Evolutionary conservation across 2,113 vertebrate genomes (phyloP), one percentile per base, ranked within the genome.

Genomic region (Ondatra zibethicus): DNA sequence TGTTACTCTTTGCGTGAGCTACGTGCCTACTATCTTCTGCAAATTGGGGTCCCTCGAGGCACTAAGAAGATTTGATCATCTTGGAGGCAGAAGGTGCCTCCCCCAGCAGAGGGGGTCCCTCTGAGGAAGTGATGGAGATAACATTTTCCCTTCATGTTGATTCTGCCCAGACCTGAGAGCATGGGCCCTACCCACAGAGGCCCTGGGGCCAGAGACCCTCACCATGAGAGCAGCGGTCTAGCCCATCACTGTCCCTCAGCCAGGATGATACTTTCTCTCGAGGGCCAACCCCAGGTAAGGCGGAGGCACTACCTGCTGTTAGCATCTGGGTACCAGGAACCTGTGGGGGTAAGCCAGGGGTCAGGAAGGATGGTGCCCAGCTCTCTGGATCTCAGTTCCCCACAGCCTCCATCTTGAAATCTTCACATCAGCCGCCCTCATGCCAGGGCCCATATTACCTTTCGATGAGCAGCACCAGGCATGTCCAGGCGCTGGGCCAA

Each of bases 141-240:
- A 52, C 58, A 39, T 9, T 47, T 50, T 65, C 52, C 17, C 52
- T 45, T 92, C 5, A 58, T 47, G 42, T 84, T 13, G 58, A 58
- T 27, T 29, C 31, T 84, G 63, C 23, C 11, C 0, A 68, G 73
- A 91, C 27, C 4, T 14, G 3, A 58, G 12, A 39, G 19, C 5
- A 0, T 1, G 1, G 86, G 6, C 33, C 68, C 85, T 42, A 19
- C 36, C 31, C 45, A 61, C 8, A 0, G 55, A 42, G 93, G 21
- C 13, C 0, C 6, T 1, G 52, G 33, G n/a, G 50, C n/a, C 33
- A 25, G 31, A 36, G 39, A 55, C 1, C 0, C 98, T 98, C 93
- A 99, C 99, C 99, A 0, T 99, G 99, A 1, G 99, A 99, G 87
- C 99, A 99, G 52, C 98, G 98, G 55, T 99, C 99, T 12, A 99